Evolutionary conservation across 2,113 vertebrate genomes (phyloP), one percentile per base, ranked within the genome.

Genomic region (Herpailurus yagouaroundi): DNA sequence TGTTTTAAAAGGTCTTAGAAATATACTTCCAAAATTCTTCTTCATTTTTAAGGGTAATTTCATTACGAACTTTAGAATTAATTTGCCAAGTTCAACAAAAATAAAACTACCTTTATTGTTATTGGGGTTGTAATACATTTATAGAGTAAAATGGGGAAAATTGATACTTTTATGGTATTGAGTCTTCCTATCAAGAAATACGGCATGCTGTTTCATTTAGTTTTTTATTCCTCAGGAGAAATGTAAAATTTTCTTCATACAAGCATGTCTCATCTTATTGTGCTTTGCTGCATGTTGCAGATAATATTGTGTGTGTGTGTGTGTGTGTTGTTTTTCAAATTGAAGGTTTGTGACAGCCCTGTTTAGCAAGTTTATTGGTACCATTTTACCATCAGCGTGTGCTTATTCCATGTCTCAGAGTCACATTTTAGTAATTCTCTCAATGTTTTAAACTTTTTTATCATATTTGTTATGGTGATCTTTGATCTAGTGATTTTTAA

Each of bases 11-110:
- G 69, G 4, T 88, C 14, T 57, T 33, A 85, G 29, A 19, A 82
- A 83, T 71, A 63, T 50, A 91, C 25, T 91, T 91, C 21, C 12
- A 96, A 91, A 60, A 87, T 91, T 79, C 16, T 69, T 81, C 27
- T 89, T 88, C 55, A 80, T 55, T 55, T 83, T 81, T 69, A 4
- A 66, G 71, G 73, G 11, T 84, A 85, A 63, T 57, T 83, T 45
- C 33, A 16, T 64, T 82, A 57, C n/a, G 23, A 84, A 91, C 7
- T 33, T 93, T 91, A 50, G n/a, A 95, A 64, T 38, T 79, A 84
- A 8, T 71, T 77, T 85, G 33, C 14, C 83, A 52, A 33, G 13
- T 18, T 10, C 38, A 92, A 89, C 9, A 38, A 93, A 93, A 82
- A 48, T 2, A 80, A 80, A 60, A 21, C 16, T 64, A 57, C 0